These are phyloP conservation scores for Arenicola marina DNA, from an alignment of 2,888 invertebrate species.

Conservation along the genomic window DNA sequence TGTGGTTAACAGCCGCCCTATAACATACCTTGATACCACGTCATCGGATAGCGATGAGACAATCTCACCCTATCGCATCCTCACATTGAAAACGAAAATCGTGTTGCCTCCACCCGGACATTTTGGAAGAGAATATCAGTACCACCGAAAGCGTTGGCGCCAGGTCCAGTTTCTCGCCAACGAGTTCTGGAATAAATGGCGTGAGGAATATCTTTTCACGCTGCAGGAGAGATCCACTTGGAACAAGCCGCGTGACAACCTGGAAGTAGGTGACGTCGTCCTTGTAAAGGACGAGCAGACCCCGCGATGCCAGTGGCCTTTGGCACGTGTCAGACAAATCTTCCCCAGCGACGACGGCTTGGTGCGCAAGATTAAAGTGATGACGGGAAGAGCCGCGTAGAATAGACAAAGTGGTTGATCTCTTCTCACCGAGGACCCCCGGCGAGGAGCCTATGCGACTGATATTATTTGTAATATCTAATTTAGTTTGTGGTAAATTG, in stretches of 20 bases:
- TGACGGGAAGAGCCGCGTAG: too few species aligned
- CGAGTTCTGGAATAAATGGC: conserved; percentile 36
- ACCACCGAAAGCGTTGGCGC: conserved; percentile 30
- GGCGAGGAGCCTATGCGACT: too few species aligned
- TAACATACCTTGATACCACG: neutral
- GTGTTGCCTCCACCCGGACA: conserved; percentile 31
- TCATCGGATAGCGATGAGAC: conserved; percentile 5
- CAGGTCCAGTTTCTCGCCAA: conserved; percentile 32
- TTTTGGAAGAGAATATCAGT: conserved; percentile 28
- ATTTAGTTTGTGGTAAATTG: too few species aligned
- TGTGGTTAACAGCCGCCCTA: neutral
- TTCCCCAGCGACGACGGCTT: neutral
- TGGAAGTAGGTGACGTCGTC: conserved; percentile 8
- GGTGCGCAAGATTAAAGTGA: neutral
- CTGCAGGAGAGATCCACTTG: conserved; percentile 30
- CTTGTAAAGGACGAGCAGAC: neutral
- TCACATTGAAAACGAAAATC: conserved; percentile 17
- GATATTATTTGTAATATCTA: too few species aligned
- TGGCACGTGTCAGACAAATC: neutral
- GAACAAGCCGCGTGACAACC: neutral
- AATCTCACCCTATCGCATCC: conserved; percentile 21
- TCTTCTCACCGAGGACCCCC: too few species aligned
- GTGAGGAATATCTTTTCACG: conserved; percentile 27
- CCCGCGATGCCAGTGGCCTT: neutral
- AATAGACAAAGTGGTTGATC: too few species aligned